phyloP scores from a whole-genome alignment of 2,797 vertebrate genomes.

The Pygocentrus nattereri region DNA sequence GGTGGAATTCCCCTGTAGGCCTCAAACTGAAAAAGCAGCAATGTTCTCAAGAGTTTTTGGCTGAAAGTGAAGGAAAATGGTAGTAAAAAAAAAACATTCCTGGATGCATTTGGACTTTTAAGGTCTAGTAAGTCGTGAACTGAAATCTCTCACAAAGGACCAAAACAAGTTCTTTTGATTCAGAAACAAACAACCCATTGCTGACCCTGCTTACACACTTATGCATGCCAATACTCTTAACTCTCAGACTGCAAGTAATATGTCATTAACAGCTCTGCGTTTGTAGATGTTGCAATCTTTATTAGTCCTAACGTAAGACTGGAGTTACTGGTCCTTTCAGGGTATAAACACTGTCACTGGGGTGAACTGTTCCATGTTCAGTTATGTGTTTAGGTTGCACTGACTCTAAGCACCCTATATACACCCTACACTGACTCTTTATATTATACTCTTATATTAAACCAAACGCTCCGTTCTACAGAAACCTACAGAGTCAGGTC shows the following conservation, averaged over 20 bases:
- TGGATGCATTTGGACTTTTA: background rate
- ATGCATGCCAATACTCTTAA: background rate
- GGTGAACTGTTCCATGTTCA: too few species aligned
- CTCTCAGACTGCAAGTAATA: background rate
- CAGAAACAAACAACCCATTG: background rate
- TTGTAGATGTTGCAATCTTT: background rate
- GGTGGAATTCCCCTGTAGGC: background rate
- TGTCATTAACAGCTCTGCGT: background rate
- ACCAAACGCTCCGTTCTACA: too few species aligned
- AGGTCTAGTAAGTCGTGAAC: background rate
- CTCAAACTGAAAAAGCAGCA: background rate
- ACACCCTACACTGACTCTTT: too few species aligned
- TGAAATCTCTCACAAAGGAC: background rate
- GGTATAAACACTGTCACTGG: too few species aligned
- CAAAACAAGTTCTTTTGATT: constrained; percentile 6
- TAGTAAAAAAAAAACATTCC: background rate
- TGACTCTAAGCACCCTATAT: too few species aligned
- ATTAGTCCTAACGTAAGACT: background rate
- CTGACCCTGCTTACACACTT: background rate
- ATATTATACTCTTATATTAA: too few species aligned
- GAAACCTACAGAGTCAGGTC: too few species aligned
- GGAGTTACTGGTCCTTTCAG: too few species aligned
- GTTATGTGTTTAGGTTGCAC: too few species aligned
- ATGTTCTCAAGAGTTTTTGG: background rate
- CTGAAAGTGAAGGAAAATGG: background rate